These are phyloP conservation scores for Sepiola atlantica DNA, from an alignment of 2,888 invertebrate species.

Conservation along the genomic window DNA sequence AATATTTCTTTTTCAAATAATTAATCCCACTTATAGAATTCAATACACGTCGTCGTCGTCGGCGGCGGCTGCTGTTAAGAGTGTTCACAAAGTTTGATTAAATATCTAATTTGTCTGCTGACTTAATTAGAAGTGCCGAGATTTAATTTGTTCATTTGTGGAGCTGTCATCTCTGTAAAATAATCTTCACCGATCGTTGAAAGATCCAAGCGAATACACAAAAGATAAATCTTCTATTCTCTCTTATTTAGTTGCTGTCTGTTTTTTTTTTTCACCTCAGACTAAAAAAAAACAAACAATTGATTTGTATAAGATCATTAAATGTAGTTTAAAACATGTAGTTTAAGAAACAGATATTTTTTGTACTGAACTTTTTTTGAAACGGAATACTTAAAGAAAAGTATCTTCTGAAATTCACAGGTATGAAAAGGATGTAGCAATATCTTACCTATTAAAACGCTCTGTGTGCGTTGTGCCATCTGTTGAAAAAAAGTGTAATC, in stretches of 20 bases:
- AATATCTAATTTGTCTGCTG: slow-evolving; percentile 22
- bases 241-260: background rate
- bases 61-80: background rate
- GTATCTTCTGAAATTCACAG: no score
- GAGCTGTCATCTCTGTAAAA: background rate
- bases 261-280: background rate
- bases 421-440: no score
- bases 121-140: slow-evolving; percentile 12
- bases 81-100: background rate
- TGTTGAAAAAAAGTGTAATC: no score
- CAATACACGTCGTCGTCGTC: background rate
- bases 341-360: background rate
- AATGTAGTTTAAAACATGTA: background rate
- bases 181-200: background rate
- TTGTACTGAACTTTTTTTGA: background rate
- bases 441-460: no score
- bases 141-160: slow-evolving; percentile 32
- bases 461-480: no score
- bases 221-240: background rate
- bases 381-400: no score
- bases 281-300: no score
- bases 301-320: background rate
- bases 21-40: slow-evolving; percentile 21
- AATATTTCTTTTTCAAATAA: slow-evolving; percentile 32
- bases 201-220: background rate